Evolutionary conservation across 2,113 vertebrate species (phyloP).

Genomic region (Danionella cerebrum): DNA sequence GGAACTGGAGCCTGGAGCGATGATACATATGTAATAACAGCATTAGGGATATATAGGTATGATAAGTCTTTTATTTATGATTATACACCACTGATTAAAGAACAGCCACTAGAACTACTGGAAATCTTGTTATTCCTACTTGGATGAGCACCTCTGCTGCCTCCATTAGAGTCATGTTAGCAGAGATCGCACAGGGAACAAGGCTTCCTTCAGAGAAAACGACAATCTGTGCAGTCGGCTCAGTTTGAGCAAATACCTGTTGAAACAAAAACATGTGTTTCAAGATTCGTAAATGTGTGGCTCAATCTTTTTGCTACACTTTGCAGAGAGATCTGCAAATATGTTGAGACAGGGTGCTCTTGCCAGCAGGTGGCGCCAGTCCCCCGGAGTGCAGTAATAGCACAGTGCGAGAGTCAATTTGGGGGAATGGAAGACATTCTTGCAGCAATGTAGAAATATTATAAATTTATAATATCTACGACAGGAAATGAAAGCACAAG

Average conservation of each 20-base stretch:
- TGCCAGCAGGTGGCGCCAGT: no score
- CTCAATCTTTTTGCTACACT: no score
- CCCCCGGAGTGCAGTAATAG: no score
- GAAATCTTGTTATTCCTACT: constrained; percentile 74
- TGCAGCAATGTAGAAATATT: no score
- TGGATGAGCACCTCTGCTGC: constrained; percentile 67
- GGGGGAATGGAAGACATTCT: no score
- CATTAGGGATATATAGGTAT: neutral
- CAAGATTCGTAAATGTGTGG: neutral
- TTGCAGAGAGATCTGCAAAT: neutral
- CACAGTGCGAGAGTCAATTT: no score
- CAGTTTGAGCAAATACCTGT: constrained; percentile 75
- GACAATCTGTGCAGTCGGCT: constrained; percentile 70
- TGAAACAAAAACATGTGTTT: constrained; percentile 10
- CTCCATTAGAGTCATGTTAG: constrained; percentile 77
- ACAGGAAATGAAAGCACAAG: no score
- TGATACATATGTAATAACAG: neutral
- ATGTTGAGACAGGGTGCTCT: no score
- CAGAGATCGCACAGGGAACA: constrained; percentile 67
- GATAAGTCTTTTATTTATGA: no score
- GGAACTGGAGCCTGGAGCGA: constrained; percentile 71
- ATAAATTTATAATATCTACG: no score
- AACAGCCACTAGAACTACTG: constrained; percentile 73
- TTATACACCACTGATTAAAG: constrained; percentile 35
- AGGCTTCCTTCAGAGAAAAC: constrained; percentile 77